phyloP scores from a whole-genome alignment of 1,140 invertebrate species.

The Drosophila fuyamai region DNA sequence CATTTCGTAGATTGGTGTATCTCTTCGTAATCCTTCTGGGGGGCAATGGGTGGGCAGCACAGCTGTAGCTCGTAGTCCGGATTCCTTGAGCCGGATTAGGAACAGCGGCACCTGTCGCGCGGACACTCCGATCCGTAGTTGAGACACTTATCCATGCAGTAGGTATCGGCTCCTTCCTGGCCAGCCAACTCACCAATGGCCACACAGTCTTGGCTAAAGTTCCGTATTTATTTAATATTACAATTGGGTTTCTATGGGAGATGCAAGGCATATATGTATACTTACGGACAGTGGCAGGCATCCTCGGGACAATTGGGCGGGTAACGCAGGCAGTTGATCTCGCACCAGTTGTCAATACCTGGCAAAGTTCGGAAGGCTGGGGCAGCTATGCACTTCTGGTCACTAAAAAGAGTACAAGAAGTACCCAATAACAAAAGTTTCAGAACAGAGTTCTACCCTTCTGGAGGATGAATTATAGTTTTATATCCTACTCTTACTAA shows the following conservation, averaged over 20 bases:
- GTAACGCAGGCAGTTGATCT: slow-evolving; percentile 92
- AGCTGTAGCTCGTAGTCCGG: slow-evolving; percentile 37
- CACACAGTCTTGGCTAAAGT: slow-evolving; percentile 89
- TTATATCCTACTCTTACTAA: too few species aligned
- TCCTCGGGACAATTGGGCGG: slow-evolving; percentile 92
- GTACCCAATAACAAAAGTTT: not conserved
- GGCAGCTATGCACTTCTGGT: slow-evolving; percentile 88
- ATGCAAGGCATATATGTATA: slow-evolving; percentile 56
- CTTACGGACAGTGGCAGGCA: slow-evolving; percentile 93
- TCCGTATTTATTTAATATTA: too few species aligned
- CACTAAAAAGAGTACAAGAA: not conserved
- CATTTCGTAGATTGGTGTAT: slow-evolving; percentile 4
- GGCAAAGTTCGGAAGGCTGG: slow-evolving; percentile 87
- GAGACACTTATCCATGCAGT: slow-evolving; percentile 93
- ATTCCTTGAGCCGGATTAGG: slow-evolving; percentile 72
- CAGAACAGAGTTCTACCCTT: too few species aligned
- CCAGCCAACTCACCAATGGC: slow-evolving; percentile 91
- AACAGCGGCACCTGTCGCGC: slow-evolving; percentile 89
- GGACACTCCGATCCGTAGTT: slow-evolving; percentile 90
- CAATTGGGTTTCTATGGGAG: too few species aligned
- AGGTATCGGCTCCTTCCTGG: slow-evolving; percentile 90
- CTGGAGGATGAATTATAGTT: too few species aligned
- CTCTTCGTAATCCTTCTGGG: slow-evolving; percentile 11
- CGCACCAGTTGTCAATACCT: slow-evolving; percentile 92
- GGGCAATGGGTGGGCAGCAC: slow-evolving; percentile 72